A percentile compares a stretch with the other conserved stretches of the same genome.
These are phyloP conservation scores for Xylocopa sonorina DNA, from an alignment of 1,140 invertebrate species.

Conservation along the genomic window DNA sequence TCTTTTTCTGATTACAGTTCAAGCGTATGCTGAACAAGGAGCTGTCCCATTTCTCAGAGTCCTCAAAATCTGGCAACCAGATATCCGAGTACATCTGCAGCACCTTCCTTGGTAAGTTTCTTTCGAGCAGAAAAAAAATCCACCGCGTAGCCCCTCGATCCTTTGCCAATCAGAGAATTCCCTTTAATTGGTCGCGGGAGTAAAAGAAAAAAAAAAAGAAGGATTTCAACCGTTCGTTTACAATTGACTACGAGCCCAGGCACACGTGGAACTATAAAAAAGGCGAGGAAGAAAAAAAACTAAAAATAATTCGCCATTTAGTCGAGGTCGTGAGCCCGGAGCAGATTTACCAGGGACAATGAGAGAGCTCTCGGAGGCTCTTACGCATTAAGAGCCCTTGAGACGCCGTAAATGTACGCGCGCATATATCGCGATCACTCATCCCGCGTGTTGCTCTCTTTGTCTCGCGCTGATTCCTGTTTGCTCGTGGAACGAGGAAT, in stretches of 20 bases:
- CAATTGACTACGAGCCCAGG: not conserved
- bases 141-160: no score
- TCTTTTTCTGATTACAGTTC: constrained; percentile 89
- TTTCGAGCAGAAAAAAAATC: not conserved
- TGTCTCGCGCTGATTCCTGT: constrained; percentile 11
- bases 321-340: constrained; percentile 50
- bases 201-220: no score
- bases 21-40: constrained; percentile 99
- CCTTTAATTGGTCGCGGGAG: no score
- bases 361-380: constrained; percentile 45
- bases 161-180: no score
- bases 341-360: constrained; percentile 53
- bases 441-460: constrained; percentile 38
- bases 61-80: constrained; percentile 99
- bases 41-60: constrained; percentile 99
- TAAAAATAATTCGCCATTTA: constrained; percentile 20
- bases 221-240: not conserved
- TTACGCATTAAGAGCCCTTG: constrained; percentile 62
- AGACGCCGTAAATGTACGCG: constrained; percentile 32
- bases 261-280: not conserved
- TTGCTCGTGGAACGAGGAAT: constrained; percentile 18
- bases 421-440: constrained; percentile 37
- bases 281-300: not conserved
- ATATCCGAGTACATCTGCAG: constrained; percentile 99
- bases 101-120: constrained; percentile 97